Evolutionary conservation across 2,888 invertebrate genomes (phyloP).

Genomic region (Fragum whitleyi): DNA sequence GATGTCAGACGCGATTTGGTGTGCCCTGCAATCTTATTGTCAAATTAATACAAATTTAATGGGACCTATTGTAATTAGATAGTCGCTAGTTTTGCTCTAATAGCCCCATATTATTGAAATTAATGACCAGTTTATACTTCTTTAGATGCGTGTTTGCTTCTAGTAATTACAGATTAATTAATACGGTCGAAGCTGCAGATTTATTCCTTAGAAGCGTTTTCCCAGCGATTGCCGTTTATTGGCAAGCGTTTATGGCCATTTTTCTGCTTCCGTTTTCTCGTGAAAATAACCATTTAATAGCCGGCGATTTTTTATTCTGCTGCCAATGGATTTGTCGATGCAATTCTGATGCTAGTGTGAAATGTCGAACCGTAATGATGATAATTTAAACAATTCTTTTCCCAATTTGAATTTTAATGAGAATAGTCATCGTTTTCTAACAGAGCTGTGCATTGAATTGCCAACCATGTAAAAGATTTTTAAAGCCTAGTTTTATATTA

Average conservation of each 20-base stretch:
- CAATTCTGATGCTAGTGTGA: neutral
- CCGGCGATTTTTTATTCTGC: neutral
- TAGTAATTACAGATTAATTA: slow-evolving; percentile 62
- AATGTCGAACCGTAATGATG: neutral
- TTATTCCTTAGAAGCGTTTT: slow-evolving; percentile 42
- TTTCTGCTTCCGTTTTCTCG: slow-evolving; percentile 2
- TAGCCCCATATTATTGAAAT: slow-evolving; percentile 61
- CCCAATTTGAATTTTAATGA: neutral
- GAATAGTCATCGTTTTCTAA: neutral
- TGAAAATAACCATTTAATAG: slow-evolving; percentile 19
- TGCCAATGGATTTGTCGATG: neutral
- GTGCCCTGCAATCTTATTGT: slow-evolving; percentile 57
- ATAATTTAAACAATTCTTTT: neutral
- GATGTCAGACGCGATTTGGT: slow-evolving; percentile 16
- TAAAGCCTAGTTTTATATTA: too few species aligned
- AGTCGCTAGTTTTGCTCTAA: slow-evolving; percentile 63
- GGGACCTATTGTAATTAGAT: slow-evolving; percentile 58
- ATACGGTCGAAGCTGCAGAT: slow-evolving; percentile 45
- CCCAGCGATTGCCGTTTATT: slow-evolving; percentile 36
- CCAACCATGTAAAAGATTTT: too few species aligned
- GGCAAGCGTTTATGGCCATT: slow-evolving; percentile 26
- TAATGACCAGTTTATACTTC: slow-evolving; percentile 61
- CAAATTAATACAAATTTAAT: slow-evolving; percentile 69
- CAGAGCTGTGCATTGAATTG: too few species aligned
- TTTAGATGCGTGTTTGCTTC: slow-evolving; percentile 54